Percentiles rank a stretch among this genome's conserved stretches.
These are phyloP conservation scores for Osmerus mordax DNA, from an alignment of 2,113 vertebrate species.

Conservation along the genomic window DNA sequence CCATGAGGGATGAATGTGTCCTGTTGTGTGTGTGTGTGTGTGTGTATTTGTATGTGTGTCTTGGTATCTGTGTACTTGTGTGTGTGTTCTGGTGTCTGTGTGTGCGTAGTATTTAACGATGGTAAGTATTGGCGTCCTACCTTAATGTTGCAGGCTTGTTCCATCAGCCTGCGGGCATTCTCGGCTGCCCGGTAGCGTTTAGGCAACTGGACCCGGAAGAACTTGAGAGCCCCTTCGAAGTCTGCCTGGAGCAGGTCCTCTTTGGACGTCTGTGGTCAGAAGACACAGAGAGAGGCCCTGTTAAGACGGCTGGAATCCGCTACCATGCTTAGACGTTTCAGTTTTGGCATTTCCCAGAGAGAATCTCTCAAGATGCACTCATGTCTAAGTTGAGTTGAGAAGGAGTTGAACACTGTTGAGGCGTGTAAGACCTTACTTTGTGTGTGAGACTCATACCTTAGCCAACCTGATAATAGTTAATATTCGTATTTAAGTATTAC, in stretches of 20 bases:
- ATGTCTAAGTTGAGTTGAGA: too few species aligned
- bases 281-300: slow-evolving; percentile 2
- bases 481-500: too few species aligned
- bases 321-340: too few species aligned
- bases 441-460: too few species aligned
- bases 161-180: slow-evolving; percentile 94
- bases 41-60: background rate
- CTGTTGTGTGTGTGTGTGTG: background rate
- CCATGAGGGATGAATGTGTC: too few species aligned
- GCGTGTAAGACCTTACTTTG: too few species aligned
- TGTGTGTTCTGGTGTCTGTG: background rate
- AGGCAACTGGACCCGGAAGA: slow-evolving; percentile 96
- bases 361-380: too few species aligned
- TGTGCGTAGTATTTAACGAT: background rate
- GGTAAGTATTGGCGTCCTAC: slow-evolving; percentile 64
- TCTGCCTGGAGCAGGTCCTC: slow-evolving; percentile 97
- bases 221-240: slow-evolving; percentile 98
- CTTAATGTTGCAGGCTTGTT: slow-evolving; percentile 98
- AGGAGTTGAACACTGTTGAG: too few species aligned
- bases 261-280: slow-evolving; percentile 85
- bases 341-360: too few species aligned
- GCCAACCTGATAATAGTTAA: too few species aligned
- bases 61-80: background rate
- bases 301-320: background rate
- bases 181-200: slow-evolving; percentile 97